Conservation (phyloP, 2,797 vertebrate species). For the Mormyrus hasselquistii region DNA sequence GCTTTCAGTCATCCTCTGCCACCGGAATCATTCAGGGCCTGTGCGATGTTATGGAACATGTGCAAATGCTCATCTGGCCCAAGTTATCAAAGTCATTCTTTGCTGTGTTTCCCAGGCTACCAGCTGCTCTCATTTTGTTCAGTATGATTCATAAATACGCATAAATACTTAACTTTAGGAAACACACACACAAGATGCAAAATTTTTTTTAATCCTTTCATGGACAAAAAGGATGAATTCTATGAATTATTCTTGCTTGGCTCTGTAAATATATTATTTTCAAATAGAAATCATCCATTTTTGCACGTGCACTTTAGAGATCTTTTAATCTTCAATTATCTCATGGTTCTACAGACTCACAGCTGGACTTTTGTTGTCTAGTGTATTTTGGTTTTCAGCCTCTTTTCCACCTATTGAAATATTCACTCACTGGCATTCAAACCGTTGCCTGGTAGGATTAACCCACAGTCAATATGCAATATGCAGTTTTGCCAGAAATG, state of each 20-base stretch:
- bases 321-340: conserved; percentile 44
- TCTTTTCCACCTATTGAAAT: background rate
- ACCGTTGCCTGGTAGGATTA: background rate
- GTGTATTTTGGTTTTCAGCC: conserved; percentile 37
- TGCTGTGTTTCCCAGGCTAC: conserved; percentile 7
- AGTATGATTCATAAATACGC: conserved; percentile 9
- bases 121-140: background rate
- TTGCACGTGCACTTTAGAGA: conserved; percentile 41
- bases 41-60: conserved; percentile 10
- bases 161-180: conserved; percentile 27
- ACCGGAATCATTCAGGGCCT: background rate
- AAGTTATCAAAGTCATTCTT: conserved; percentile 13
- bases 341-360: conserved; percentile 41
- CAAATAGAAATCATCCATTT: conserved; percentile 47
- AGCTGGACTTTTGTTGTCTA: conserved; percentile 48
- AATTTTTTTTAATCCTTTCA: background rate
- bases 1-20: background rate
- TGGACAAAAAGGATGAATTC: conserved; percentile 1
- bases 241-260: conserved; percentile 42
- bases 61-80: background rate
- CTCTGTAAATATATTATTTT: conserved; percentile 42
- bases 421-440: conserved; percentile 4
- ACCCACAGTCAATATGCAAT: conserved; percentile 2
- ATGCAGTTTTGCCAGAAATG: background rate
- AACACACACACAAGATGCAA: conserved; percentile 15